Evolutionary conservation across 2,888 invertebrate species (phyloP).

Genomic region (Actias luna): DNA sequence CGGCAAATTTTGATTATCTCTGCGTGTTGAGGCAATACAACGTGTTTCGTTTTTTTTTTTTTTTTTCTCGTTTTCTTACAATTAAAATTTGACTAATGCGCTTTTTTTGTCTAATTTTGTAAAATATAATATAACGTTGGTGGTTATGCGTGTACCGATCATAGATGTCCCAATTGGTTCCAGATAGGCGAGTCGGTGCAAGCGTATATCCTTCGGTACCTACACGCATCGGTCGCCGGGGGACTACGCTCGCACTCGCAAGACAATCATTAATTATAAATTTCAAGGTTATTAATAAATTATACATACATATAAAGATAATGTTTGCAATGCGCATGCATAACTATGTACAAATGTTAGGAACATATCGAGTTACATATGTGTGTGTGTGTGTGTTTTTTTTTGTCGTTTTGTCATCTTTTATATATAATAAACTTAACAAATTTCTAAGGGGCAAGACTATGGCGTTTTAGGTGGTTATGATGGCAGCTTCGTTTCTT

Average conservation of each 20-base stretch:
- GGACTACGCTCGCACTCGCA: slow-evolving; percentile 52
- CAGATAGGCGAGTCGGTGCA: slow-evolving; percentile 52
- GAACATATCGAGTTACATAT: slow-evolving; percentile 73
- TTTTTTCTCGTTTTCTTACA: too few species aligned
- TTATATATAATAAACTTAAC: slow-evolving; percentile 63
- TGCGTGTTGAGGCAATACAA: slow-evolving; percentile 35
- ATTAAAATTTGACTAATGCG: slow-evolving; percentile 78
- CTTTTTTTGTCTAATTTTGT: slow-evolving; percentile 43
- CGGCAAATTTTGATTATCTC: slow-evolving; percentile 35
- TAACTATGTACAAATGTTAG: slow-evolving; percentile 80
- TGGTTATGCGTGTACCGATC: slow-evolving; percentile 80
- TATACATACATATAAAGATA: slow-evolving; percentile 68
- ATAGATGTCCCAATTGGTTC: slow-evolving; percentile 82
- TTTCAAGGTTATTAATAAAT: slow-evolving; percentile 55
- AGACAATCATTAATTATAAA: slow-evolving; percentile 32
- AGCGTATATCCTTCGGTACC: slow-evolving; percentile 33
- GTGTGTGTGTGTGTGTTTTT: slow-evolving; percentile 22
- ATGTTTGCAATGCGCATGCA: slow-evolving; percentile 77
- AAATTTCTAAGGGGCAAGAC: slow-evolving; percentile 75
- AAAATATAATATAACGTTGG: slow-evolving; percentile 57
- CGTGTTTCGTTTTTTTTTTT: slow-evolving; percentile 47
- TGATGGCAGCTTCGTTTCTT: slow-evolving; percentile 73
- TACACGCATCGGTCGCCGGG: slow-evolving; percentile 40
- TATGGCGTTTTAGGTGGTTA: slow-evolving; percentile 77
- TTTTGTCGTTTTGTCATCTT: slow-evolving; percentile 18